Evolutionary conservation across 2,113 vertebrate genomes (phyloP).

Genomic region (Panthera leo): DNA sequence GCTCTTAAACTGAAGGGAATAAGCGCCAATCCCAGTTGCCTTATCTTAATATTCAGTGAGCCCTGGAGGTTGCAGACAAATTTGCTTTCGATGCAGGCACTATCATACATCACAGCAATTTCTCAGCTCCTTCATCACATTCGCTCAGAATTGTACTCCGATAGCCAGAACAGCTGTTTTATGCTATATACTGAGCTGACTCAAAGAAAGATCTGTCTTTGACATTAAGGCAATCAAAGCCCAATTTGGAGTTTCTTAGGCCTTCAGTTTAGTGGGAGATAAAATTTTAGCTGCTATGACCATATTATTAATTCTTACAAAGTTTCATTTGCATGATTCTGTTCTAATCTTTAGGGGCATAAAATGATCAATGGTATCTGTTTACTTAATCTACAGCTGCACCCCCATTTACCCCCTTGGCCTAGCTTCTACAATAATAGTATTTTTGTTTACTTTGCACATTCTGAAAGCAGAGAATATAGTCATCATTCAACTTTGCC

Average conservation of each 20-base stretch:
- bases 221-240: constrained; percentile 63
- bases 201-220: constrained; percentile 70
- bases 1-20: constrained; percentile 49
- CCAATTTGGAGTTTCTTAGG: constrained; percentile 49
- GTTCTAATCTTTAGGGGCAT: constrained; percentile 52
- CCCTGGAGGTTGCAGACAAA: constrained; percentile 72
- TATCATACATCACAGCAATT: constrained; percentile 75
- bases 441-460: constrained; percentile 47
- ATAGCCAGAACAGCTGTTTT: constrained; percentile 60
- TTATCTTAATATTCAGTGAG: constrained; percentile 76
- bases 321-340: constrained; percentile 65
- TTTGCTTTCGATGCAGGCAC: constrained; percentile 76
- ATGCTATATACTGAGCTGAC: constrained; percentile 41
- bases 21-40: constrained; percentile 62
- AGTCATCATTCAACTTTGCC: constrained; percentile 61
- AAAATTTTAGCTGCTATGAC: constrained; percentile 68
- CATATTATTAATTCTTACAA: constrained; percentile 70
- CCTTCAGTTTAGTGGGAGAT: constrained; percentile 63
- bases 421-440: neutral
- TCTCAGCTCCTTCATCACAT: constrained; percentile 74
- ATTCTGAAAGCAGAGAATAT: constrained; percentile 21
- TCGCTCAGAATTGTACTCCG: constrained; percentile 60
- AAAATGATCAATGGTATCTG: constrained; percentile 43
- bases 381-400: constrained; percentile 5
- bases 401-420: fast-evolving